Evolutionary conservation across 2,888 invertebrate species (phyloP).

Genomic region (Sisyra nigra): DNA sequence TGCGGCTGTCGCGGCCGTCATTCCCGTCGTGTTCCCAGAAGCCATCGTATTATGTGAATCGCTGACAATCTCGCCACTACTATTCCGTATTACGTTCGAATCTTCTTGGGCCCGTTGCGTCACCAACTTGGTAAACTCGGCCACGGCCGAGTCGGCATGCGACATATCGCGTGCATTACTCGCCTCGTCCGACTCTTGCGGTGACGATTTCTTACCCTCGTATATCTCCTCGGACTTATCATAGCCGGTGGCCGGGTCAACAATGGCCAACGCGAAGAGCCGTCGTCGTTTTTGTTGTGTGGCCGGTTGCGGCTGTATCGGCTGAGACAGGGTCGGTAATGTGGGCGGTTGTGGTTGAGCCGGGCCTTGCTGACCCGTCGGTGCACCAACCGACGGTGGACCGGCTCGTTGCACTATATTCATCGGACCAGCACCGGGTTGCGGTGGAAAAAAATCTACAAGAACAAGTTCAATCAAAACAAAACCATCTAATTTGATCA

Average conservation of each 20-base stretch:
- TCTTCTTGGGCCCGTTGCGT: constrained; percentile 14
- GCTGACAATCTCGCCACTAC: neutral
- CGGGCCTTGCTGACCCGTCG: constrained; percentile 14
- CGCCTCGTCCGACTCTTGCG: constrained; percentile 25
- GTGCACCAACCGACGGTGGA: constrained; percentile 14
- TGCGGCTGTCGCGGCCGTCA: no score
- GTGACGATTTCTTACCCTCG: constrained; percentile 24
- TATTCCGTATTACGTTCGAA: neutral
- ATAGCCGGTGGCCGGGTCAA: constrained; percentile 25
- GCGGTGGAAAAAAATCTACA: constrained; percentile 3
- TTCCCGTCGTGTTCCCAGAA: neutral
- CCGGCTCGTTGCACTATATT: constrained; percentile 10
- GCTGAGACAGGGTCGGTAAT: constrained; percentile 14
- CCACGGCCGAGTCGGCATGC: constrained; percentile 23
- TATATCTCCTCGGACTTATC: constrained; percentile 28
- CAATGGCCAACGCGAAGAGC: constrained; percentile 23
- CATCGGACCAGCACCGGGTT: constrained; percentile 1
- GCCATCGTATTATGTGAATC: neutral
- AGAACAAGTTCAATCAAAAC: constrained; percentile 4
- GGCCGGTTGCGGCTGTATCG: constrained; percentile 12
- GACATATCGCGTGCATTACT: constrained; percentile 30
- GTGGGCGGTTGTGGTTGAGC: constrained; percentile 14
- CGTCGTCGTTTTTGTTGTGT: constrained; percentile 10
- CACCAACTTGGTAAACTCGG: constrained; percentile 24
- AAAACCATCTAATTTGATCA: constrained; percentile 14